A percentile compares a stretch with the other conserved stretches of the same genome.
phyloP scores from a whole-genome alignment of 2,113 vertebrate species.

The Meleagris gallopavo region DNA sequence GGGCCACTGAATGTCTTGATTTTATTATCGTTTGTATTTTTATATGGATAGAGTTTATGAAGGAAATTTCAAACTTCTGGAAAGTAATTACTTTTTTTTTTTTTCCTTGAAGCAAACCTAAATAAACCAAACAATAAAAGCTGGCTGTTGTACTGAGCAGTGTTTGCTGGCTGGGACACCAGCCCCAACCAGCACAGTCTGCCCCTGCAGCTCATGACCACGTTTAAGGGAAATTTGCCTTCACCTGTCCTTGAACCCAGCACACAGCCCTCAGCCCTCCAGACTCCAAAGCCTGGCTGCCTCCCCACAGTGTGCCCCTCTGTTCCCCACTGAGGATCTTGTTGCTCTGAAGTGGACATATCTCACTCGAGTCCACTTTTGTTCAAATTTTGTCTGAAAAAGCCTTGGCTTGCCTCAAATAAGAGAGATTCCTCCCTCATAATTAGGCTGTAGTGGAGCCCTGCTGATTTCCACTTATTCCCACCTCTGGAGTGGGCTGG shows the following conservation, averaged over 20 bases:
- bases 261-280: not conserved
- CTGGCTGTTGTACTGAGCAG: not conserved
- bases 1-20: not conserved
- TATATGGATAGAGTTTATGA: not conserved
- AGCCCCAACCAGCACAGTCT: not conserved
- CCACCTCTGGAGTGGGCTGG: rapidly evolving
- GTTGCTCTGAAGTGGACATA: not conserved
- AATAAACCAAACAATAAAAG: conserved; percentile 41
- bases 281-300: not conserved
- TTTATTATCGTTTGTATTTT: conserved; percentile 20
- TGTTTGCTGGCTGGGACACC: not conserved
- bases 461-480: not conserved
- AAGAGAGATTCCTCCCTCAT: not conserved
- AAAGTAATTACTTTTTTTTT: not conserved
- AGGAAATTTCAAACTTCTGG: not conserved
- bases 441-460: not conserved
- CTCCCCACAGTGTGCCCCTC: not conserved
- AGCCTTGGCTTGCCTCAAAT: not conserved
- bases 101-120: not conserved
- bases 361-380: not conserved
- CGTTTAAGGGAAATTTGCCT: not conserved
- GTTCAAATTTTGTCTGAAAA: not conserved
- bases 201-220: not conserved
- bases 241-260: not conserved
- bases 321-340: not conserved